Evolutionary conservation across 1,140 invertebrate species (phyloP).

Genomic region (Pogonomyrmex californicus): DNA sequence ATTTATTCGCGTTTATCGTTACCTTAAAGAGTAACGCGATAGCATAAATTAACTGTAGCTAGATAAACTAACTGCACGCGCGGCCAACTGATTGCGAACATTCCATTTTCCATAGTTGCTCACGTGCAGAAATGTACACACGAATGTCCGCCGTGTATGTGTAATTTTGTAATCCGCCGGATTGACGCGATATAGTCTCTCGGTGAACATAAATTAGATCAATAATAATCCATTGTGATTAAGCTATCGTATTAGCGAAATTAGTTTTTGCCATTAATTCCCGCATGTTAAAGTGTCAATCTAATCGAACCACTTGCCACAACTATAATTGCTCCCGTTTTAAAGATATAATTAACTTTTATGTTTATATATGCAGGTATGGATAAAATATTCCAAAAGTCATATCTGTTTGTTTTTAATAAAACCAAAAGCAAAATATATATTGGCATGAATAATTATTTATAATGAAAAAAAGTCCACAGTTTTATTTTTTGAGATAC

Average conservation of each 20-base stretch:
- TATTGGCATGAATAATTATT: neutral
- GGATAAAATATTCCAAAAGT: neutral
- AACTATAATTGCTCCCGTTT: neutral
- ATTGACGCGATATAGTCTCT: slow-evolving; percentile 38
- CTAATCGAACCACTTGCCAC: neutral
- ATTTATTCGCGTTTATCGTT: neutral
- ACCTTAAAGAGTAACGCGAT: neutral
- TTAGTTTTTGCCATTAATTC: slow-evolving; percentile 32
- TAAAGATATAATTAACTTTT: neutral
- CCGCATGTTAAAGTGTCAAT: neutral
- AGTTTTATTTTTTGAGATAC: neutral
- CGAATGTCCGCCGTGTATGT: neutral
- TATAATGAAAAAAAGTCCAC: neutral
- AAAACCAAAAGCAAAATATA: neutral
- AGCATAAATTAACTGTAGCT: slow-evolving; percentile 34
- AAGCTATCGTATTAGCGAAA: neutral
- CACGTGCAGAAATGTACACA: neutral
- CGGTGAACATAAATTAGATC: slow-evolving; percentile 21
- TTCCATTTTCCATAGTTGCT: neutral
- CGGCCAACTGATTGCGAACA: neutral
- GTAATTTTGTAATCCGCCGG: slow-evolving; percentile 9
- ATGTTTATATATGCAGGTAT: neutral
- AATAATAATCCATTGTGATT: slow-evolving; percentile 24
- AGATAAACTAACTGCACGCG: slow-evolving; percentile 8
- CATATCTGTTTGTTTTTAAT: neutral